These are phyloP conservation scores for Scaptomyza caliginosa DNA, from an alignment of 2,888 invertebrate species.

Conservation along the genomic window DNA sequence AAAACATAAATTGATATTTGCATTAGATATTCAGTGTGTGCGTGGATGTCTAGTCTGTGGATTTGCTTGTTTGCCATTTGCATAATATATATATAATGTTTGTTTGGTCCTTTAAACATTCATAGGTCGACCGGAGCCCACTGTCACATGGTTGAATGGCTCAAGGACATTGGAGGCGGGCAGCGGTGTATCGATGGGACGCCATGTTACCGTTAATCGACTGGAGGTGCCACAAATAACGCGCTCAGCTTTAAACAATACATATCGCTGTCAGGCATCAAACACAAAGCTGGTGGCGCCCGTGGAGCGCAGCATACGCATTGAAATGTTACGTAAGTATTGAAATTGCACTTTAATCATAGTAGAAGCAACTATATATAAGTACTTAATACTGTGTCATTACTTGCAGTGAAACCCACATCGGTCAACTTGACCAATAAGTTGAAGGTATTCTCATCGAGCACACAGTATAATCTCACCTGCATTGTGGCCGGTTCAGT, in stretches of 20 bases:
- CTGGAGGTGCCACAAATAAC: constrained; percentile 90
- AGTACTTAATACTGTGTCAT: background rate
- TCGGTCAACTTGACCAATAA: constrained; percentile 91
- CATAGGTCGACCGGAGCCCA: constrained; percentile 92
- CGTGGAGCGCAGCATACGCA: constrained; percentile 91
- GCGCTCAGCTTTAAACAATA: constrained; percentile 91
- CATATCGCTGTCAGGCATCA: constrained; percentile 93
- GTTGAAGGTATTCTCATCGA: constrained; percentile 90
- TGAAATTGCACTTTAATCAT: background rate
- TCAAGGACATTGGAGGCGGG: constrained; percentile 89
- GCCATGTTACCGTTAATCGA: constrained; percentile 91
- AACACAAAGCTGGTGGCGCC: constrained; percentile 94
- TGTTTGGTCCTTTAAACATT: constrained; percentile 6
- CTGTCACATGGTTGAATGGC: constrained; percentile 93
- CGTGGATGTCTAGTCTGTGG: constrained; percentile 1
- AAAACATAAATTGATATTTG: constrained; percentile 48
- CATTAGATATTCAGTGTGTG: constrained; percentile 55
- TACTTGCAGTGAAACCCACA: constrained; percentile 89
- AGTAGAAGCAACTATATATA: background rate
- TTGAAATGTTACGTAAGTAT: constrained; percentile 93
- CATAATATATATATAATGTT: constrained; percentile 30
- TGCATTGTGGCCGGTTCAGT: constrained; percentile 94
- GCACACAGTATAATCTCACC: constrained; percentile 90
- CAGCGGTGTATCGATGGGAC: constrained; percentile 88
- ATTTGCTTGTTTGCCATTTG: constrained; percentile 18